Conservation (phyloP, 2,888 invertebrate genomes). For the Hypolimnas misippus region DNA sequence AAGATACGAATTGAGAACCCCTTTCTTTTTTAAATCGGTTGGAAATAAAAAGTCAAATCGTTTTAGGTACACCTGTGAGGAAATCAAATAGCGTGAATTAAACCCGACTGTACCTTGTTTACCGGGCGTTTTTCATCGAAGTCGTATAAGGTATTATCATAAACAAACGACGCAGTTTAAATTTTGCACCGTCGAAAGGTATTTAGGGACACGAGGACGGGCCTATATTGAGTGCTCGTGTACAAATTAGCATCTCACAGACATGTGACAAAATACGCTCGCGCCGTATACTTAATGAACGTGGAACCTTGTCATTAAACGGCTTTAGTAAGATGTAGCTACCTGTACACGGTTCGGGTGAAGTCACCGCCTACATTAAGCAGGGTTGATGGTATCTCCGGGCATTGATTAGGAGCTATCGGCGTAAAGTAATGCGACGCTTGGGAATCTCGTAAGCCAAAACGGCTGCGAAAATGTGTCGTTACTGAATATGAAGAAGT, state of each 20-base stretch:
- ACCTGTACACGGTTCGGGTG: constrained; percentile 22
- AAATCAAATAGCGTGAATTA: too few species aligned
- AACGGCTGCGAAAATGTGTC: constrained; percentile 7
- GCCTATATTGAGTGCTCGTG: constrained; percentile 75
- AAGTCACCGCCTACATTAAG: constrained; percentile 23
- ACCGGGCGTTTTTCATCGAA: too few species aligned
- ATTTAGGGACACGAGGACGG: constrained; percentile 55
- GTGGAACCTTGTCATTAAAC: constrained; percentile 75
- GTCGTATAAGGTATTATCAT: constrained; percentile 55
- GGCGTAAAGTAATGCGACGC: constrained; percentile 22
- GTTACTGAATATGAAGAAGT: neutral
- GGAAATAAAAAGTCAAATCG: too few species aligned
- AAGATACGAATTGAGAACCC: too few species aligned
- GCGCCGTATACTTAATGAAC: constrained; percentile 74
- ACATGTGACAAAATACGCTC: constrained; percentile 70
- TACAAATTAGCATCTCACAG: constrained; percentile 81
- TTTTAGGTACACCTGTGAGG: too few species aligned
- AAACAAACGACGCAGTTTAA: constrained; percentile 57
- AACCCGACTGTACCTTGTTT: too few species aligned
- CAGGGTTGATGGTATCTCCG: constrained; percentile 11
- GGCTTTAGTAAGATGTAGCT: constrained; percentile 49
- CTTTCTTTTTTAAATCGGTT: too few species aligned
- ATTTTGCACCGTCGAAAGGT: constrained; percentile 24
- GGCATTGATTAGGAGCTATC: constrained; percentile 24
- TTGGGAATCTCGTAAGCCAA: constrained; percentile 15